Evolutionary conservation across 2,113 vertebrate genomes (phyloP).

Genomic region (Sphyrna mokarran): DNA sequence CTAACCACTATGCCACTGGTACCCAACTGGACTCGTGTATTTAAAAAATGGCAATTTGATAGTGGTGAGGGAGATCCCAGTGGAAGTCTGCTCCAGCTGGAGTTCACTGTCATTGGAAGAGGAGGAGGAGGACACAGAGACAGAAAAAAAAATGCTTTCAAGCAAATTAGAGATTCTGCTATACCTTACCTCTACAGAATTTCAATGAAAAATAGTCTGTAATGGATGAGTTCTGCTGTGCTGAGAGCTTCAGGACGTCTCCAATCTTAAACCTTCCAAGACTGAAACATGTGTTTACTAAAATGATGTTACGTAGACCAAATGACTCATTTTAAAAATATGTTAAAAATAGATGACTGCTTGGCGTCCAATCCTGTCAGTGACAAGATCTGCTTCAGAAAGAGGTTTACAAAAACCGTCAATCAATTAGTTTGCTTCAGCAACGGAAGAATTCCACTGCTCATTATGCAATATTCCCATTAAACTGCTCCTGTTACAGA

Average conservation of each 20-base stretch:
- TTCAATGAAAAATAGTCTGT: neutral
- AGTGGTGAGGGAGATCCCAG: neutral
- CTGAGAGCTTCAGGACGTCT: neutral
- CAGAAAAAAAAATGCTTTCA: neutral
- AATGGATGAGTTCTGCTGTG: neutral
- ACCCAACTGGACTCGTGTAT: neutral
- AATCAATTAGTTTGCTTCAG: neutral
- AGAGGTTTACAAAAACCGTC: neutral
- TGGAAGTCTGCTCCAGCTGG: neutral
- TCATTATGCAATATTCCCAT: neutral
- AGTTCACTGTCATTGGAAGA: neutral
- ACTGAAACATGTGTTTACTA: neutral
- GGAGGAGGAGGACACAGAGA: neutral
- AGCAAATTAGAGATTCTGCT: neutral
- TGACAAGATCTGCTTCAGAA: neutral
- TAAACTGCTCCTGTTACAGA: neutral
- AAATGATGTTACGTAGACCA: neutral
- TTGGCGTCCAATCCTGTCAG: neutral
- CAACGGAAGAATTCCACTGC: neutral
- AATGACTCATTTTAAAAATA: neutral
- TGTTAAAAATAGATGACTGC: neutral
- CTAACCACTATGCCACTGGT: too few species aligned
- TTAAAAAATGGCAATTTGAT: neutral
- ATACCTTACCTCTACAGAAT: neutral
- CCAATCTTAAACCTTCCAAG: neutral